Evolutionary conservation across 1,140 invertebrate genomes (phyloP).

Genomic region (Papilio glaucus): DNA sequence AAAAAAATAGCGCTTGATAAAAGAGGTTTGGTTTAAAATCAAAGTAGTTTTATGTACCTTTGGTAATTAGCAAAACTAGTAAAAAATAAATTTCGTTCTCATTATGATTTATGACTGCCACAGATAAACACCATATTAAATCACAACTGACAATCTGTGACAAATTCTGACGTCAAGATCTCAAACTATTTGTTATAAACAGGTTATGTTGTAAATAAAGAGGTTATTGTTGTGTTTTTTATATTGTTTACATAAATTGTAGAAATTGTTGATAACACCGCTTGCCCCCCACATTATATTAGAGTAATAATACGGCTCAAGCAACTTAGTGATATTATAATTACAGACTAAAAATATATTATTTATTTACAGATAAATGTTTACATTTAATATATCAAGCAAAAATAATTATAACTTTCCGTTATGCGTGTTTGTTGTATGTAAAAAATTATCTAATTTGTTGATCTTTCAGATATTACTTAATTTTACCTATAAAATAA

Average conservation of each 20-base stretch:
- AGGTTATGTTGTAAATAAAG: neutral
- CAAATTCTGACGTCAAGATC: no score
- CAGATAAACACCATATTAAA: no score
- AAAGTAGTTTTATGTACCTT: no score
- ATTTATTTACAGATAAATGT: slow-evolving; percentile 12
- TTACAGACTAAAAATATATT: slow-evolving; percentile 40
- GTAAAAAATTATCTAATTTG: slow-evolving; percentile 45
- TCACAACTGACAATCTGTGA: no score
- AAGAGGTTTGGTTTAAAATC: no score
- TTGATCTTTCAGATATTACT: slow-evolving; percentile 55
- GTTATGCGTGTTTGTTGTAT: slow-evolving; percentile 36
- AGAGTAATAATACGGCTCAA: slow-evolving; percentile 46
- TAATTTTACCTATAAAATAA: slow-evolving; percentile 39
- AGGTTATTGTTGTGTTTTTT: neutral
- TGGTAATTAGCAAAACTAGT: no score
- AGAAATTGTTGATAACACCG: neutral
- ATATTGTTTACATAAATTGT: neutral
- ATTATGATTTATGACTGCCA: no score
- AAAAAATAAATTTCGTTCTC: no score
- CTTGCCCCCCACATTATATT: neutral
- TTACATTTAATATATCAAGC: slow-evolving; percentile 21
- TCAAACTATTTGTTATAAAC: neutral
- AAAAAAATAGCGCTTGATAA: no score
- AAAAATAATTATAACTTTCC: slow-evolving; percentile 34
- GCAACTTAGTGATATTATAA: slow-evolving; percentile 48